Base-by-base conservation (phyloP, 1,140 invertebrate species). In the Trachelipus rathkii region DNA sequence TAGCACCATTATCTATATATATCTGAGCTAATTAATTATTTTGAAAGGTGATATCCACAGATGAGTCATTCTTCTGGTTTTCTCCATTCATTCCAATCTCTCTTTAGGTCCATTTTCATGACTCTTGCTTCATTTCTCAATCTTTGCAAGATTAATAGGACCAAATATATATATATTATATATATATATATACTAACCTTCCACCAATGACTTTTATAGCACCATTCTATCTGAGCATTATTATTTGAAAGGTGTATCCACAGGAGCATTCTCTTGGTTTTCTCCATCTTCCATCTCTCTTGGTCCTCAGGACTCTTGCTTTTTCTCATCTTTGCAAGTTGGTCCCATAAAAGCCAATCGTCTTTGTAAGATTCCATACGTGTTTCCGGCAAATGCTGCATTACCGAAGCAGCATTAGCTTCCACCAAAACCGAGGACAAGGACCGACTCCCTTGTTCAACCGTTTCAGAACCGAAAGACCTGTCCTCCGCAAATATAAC, bases 321-420 rank as follows among this genome's bases (percentile, higher is more conserved):
- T 21, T 74, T 75, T 53, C 82, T 74, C 81, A 77, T 77, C 74
- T 82, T 81, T 19, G 78, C 76, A 76, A 83, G 77, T 69, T 83
- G 83, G 53, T 83, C 82, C 83, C 83, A 83, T n/a, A 82, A 77
- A 15, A 83, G 70, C 78, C 81, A 82, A 23, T 82, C 81, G 74
- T 84, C 82, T 75, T 80, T 77, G 72, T 84, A 84, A 2, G 80
- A 78, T 19, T 80, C 78, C 83, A 84, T 84, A 13, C 83, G 81
- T 10, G 78, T 73, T 19, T 71, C 33, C 23, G 78, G 81, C 53
- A 77, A 46, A 15, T 78, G 44, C 21, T 46, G 53, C 46, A 60
- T 1, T 19, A 19, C 50, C 1, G 50, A 13, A 2, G 50, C 8
- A 13, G 50, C 50, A 19, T 60, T 60, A 15, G 60, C 70, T 11